Evolutionary conservation across 2,797 vertebrate genomes (phyloP).

Genomic region (Pachyuromys duprasi): DNA sequence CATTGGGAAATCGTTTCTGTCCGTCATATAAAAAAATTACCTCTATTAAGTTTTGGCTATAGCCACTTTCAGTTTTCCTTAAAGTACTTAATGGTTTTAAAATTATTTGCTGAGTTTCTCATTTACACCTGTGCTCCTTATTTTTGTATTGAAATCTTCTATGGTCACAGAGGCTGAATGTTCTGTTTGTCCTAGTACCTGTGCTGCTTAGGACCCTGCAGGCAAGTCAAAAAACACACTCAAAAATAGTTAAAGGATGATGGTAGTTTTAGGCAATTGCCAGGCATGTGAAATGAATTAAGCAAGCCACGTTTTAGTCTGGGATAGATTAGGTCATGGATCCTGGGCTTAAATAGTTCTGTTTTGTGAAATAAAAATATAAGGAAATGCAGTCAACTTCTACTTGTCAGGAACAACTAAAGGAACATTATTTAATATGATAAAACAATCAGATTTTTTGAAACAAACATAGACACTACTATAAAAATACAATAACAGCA

Average conservation of each 20-base stretch:
- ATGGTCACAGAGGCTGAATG: not conserved
- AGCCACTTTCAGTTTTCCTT: not conserved
- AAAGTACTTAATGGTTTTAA: not conserved
- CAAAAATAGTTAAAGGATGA: not conserved
- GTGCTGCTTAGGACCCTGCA: not conserved
- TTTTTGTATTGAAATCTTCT: not conserved
- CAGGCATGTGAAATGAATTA: not conserved
- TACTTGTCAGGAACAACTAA: not conserved
- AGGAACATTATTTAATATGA: not conserved
- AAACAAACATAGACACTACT: not conserved
- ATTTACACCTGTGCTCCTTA: not conserved
- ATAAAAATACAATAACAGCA: constrained; percentile 37
- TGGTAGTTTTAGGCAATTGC: constrained; percentile 10
- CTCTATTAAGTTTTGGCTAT: not conserved
- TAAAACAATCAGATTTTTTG: constrained; percentile 9
- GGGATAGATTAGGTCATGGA: not conserved
- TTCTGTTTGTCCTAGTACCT: not conserved
- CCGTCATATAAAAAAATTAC: not conserved
- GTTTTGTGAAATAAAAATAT: not conserved
- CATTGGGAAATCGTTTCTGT: not conserved
- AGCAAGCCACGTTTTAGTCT: not conserved
- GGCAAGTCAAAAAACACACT: not conserved
- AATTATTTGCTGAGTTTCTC: not conserved
- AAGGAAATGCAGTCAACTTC: not conserved
- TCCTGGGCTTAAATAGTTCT: not conserved